Evolutionary conservation across 1,140 invertebrate species (phyloP), one percentile per base, ranked within the genome.

Genomic region (Hycleus phaleratus): DNA sequence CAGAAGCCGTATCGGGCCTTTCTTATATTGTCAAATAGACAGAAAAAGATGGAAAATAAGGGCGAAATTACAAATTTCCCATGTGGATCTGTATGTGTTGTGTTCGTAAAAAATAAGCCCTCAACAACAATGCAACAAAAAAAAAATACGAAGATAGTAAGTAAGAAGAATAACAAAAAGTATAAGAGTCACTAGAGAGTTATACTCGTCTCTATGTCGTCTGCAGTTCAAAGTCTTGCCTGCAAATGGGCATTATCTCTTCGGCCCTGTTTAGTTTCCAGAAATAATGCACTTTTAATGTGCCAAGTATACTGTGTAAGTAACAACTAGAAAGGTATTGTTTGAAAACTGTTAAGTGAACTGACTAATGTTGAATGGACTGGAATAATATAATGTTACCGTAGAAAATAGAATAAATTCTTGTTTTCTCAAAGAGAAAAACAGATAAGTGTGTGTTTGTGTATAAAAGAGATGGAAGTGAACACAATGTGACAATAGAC

Each of bases 201-300:
- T 32, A 32, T 32, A 32, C 7, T 32, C 3, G 32, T 7, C 32
- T 18, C 18, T 18, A 18, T 18, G 18, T 18, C 18, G 18, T 18
- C 18, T 18, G 18, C 18, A 18, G 18, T 54, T 62, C 64, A 64
- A 62, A 62, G 57, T 56, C 18, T 18, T 18, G 18, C 18, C 56
- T 47, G 61, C 60, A 51, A 48, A 32, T 47, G 26, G 56, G 50
- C 57, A 64, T 67, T 64, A 65, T 69, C 68, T 67, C 62, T 65
- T 61, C 62, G 59, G 67, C 7, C 54, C 65, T 70, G 68, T 66
- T 68, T 68, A 68, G 68, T 68, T 69, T 68, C 59, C 59, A 64
- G 65, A 64, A 65, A 52, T 66, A 67, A 68, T 68, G 67, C 62
- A 62, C 47, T 67, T 67, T 70, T 70, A 68, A 70, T 70, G 65